Conservation (phyloP, 2,113 vertebrate genomes). For the Danionella cerebrum region DNA sequence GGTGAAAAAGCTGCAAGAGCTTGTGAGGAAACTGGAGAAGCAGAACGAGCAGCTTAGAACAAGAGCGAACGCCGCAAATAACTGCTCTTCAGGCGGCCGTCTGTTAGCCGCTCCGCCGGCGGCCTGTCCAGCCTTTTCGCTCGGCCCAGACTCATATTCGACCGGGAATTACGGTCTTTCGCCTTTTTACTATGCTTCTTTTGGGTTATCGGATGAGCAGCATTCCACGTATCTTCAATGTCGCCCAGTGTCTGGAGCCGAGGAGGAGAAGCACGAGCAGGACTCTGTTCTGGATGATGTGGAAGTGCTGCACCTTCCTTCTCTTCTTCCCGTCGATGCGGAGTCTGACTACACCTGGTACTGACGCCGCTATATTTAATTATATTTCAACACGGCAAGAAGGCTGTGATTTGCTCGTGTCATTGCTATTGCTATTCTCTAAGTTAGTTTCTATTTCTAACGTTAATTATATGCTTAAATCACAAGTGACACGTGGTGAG, state of each 20-base stretch:
- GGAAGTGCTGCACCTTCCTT: conserved; percentile 77
- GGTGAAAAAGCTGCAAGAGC: conserved; percentile 90
- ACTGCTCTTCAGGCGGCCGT: conserved; percentile 54
- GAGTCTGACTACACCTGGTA: conserved; percentile 84
- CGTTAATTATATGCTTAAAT: no score
- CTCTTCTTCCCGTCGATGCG: conserved; percentile 51
- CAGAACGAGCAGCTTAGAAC: conserved; percentile 89
- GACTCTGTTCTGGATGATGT: conserved; percentile 77
- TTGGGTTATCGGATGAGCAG: conserved; percentile 59
- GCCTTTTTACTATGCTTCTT: conserved; percentile 52
- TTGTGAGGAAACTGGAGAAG: conserved; percentile 85
- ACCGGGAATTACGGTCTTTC: conserved; percentile 53
- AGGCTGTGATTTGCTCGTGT: no score
- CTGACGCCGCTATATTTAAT: neutral
- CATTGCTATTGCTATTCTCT: no score
- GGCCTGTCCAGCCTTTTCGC: conserved; percentile 36
- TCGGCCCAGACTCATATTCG: conserved; percentile 22
- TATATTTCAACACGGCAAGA: no score
- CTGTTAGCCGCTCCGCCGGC: conserved; percentile 43
- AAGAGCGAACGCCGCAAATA: conserved; percentile 71
- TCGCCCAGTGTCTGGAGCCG: conserved; percentile 50
- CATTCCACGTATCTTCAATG: conserved; percentile 79
- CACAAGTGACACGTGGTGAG: no score
- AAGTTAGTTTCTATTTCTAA: no score
- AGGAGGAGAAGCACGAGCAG: conserved; percentile 44